Evolutionary conservation across 2,888 invertebrate species (phyloP).

Genomic region (Drosophila nr. perissopoda): DNA sequence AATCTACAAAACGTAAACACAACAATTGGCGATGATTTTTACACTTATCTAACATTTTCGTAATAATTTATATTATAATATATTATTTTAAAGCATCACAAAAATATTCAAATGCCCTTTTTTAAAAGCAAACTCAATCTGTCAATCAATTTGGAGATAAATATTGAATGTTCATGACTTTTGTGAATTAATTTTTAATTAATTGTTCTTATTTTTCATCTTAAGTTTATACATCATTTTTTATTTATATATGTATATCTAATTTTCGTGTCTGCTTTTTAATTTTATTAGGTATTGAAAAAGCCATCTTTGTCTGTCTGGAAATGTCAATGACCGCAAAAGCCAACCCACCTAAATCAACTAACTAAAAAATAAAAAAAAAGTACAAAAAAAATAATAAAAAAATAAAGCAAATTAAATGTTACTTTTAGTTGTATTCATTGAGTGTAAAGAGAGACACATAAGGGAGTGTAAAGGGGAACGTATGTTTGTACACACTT

Average conservation of each 20-base stretch:
- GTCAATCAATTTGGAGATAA: neutral
- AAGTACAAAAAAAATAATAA: conserved; percentile 1
- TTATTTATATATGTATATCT: neutral
- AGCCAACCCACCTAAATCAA: neutral
- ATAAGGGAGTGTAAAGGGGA: neutral
- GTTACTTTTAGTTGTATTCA: conserved; percentile 31
- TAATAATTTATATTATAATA: neutral
- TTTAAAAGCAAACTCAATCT: neutral
- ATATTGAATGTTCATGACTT: neutral
- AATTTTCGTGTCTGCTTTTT: neutral
- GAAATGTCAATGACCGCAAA: conserved; percentile 16
- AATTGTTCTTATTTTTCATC: neutral
- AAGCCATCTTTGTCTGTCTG: neutral
- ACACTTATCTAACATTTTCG: neutral
- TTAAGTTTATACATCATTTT: neutral
- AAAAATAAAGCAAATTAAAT: neutral
- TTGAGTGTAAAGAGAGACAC: conserved; percentile 3
- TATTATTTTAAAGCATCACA: neutral
- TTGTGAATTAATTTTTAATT: neutral
- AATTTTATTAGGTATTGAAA: too few species aligned
- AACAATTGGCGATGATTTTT: neutral
- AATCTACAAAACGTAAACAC: neutral
- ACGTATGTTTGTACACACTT: neutral
- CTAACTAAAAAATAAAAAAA: conserved; percentile 9
- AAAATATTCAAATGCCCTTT: neutral